phyloP scores from a whole-genome alignment of 1,140 invertebrate species.

The Pseudomyrmex cubaensis region DNA sequence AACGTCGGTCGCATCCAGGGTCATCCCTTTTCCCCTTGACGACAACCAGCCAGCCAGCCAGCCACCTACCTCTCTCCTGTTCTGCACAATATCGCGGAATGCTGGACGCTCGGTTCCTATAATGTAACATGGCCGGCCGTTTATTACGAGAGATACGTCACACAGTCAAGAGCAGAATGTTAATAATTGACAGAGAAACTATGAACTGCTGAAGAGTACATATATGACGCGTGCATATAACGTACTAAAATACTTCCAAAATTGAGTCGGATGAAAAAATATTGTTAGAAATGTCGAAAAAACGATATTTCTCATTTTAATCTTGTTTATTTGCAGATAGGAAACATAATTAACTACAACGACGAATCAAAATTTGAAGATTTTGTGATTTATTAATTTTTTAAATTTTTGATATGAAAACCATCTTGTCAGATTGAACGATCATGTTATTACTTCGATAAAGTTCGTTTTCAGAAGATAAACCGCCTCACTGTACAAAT shows the following conservation, averaged over 20 bases:
- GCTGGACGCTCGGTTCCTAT: constrained; percentile 52
- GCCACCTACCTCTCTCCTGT: neutral
- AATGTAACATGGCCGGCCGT: constrained; percentile 65
- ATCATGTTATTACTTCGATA: no score
- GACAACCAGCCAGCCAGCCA: constrained; percentile 34
- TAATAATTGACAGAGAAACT: constrained; percentile 62
- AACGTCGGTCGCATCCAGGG: constrained; percentile 71
- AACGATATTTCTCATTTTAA: no score
- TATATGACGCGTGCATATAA: neutral
- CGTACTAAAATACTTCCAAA: constrained; percentile 20
- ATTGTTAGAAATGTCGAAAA: neutral
- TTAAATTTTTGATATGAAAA: no score
- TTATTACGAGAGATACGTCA: constrained; percentile 54
- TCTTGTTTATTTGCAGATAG: neutral
- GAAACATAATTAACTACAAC: no score
- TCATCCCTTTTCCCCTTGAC: constrained; percentile 67
- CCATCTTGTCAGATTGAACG: no score
- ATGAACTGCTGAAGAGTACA: constrained; percentile 37
- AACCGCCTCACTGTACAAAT: no score
- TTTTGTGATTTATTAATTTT: no score
- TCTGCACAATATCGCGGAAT: constrained; percentile 62
- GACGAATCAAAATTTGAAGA: no score
- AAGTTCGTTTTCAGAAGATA: no score
- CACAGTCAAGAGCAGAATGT: constrained; percentile 39
- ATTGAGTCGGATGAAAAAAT: constrained; percentile 53